phyloP scores from a whole-genome alignment of 2,797 vertebrate genomes.

The Acipenser transmontanus region DNA sequence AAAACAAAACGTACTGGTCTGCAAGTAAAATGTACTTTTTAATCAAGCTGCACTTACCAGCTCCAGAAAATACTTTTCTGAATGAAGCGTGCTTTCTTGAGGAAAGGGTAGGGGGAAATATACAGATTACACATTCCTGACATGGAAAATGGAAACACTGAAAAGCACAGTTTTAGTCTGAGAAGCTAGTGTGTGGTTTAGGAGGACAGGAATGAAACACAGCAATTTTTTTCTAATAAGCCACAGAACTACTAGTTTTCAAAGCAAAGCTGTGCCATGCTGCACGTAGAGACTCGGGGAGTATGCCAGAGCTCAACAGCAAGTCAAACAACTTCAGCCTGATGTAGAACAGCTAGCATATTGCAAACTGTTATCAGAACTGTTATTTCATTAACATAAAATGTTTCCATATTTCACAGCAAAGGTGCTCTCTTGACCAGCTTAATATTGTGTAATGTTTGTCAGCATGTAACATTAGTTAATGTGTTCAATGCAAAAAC shows the following conservation, averaged over 20 bases:
- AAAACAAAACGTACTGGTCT: background rate
- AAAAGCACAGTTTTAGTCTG: background rate
- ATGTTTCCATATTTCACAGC: no score
- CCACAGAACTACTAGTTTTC: constrained; percentile 49
- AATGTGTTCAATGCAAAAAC: no score
- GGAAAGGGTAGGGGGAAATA: constrained; percentile 18
- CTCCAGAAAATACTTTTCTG: background rate
- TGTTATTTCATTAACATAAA: no score
- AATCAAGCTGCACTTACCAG: background rate
- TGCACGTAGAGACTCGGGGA: constrained; percentile 19
- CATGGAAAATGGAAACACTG: no score
- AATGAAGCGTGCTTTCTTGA: background rate
- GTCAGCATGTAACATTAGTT: no score
- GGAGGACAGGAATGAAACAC: constrained; percentile 53
- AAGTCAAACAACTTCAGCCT: no score
- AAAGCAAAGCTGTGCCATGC: constrained; percentile 30
- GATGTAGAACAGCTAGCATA: no score
- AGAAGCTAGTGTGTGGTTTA: constrained; percentile 46
- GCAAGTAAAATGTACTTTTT: background rate
- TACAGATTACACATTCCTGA: constrained; percentile 8
- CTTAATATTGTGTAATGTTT: no score
- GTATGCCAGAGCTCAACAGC: constrained; percentile 29
- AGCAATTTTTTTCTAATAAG: constrained; percentile 45
- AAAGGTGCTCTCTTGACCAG: no score
- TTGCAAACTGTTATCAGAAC: no score